Base-by-base conservation (phyloP, 2,888 invertebrate genomes). In the Lycaena phlaeas region DNA sequence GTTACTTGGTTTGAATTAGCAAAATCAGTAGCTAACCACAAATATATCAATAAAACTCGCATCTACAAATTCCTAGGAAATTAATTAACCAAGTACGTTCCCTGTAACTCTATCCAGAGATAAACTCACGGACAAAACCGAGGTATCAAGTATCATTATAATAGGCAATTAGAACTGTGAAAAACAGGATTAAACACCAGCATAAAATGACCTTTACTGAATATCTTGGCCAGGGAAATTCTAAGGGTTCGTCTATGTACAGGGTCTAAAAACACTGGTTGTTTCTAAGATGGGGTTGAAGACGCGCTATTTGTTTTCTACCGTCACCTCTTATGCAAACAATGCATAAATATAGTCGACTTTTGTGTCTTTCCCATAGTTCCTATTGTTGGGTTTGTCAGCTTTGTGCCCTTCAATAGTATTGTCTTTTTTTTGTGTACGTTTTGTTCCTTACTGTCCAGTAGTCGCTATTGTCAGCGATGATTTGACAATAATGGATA, bases 291-390 rank as follows among this genome's bases (percentile, higher is more conserved):
- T 65, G 59, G 76, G 78, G 77, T 74, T 58, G 59, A 64, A 64
- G 64, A 63, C 62, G 53, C 59, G 62, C 63, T 78, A 78, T 84
- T 82, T 82, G 78, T 82, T 78, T 76, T 76, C 69, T 62, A 60
- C 70, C 66, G 70, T 73, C 79, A 79, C 72, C 74, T 78, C 66
- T 69, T 61, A 79, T 75, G 75, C 81, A 84, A 81, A 84, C 81
- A 84, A 76, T 68, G 64, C 69, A 71, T 73, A 70, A 74, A 76
- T n/a, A n/a, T 63, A 63, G 54, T 60, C 59, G 56, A 68, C 69
- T 71, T 73, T 79, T 81, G 77, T 76, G 53, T 59, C 54, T 64
- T 69, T 70, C 70, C 66, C 72, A 71, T 72, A 73, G 67, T 43
- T 49, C 45, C 65, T 57, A 73, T 82, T 79, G 78, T 79, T 51